phyloP scores from a whole-genome alignment of 2,113 vertebrate genomes.

The Pycnonotus jocosus region DNA sequence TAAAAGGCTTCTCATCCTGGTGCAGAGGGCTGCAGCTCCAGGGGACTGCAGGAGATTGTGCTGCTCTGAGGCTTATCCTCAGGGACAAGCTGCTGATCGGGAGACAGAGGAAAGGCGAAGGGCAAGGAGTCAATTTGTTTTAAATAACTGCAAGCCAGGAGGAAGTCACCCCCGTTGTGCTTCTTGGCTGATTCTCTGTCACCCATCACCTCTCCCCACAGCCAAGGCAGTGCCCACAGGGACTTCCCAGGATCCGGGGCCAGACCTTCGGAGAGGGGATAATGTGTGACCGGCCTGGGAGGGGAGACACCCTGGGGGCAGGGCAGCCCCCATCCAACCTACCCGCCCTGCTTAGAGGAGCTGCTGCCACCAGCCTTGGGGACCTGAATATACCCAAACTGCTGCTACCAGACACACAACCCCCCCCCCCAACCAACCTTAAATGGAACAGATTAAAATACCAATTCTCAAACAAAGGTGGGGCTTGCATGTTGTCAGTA shows the following conservation, averaged over 20 bases:
- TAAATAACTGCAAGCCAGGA: neutral
- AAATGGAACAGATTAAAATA: neutral
- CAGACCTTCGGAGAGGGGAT: neutral
- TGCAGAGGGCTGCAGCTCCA: constrained; percentile 22
- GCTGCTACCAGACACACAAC: neutral
- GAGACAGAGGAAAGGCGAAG: neutral
- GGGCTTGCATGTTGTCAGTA: neutral
- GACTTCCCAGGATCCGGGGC: neutral
- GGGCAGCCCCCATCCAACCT: neutral
- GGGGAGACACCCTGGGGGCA: neutral
- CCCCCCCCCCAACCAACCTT: no score
- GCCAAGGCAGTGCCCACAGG: neutral
- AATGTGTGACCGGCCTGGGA: neutral
- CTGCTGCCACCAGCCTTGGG: neutral
- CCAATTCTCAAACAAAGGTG: neutral
- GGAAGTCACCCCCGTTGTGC: neutral
- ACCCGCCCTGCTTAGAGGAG: accelerated
- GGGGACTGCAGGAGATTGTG: constrained; percentile 34
- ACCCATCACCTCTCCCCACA: neutral
- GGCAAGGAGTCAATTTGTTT: neutral
- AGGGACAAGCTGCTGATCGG: neutral
- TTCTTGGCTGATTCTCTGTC: neutral
- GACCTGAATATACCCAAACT: neutral
- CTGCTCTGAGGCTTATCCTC: constrained; percentile 26
- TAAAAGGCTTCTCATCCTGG: constrained; percentile 22